Evolutionary conservation across 2,113 vertebrate genomes (phyloP).

Genomic region (Lepisosteus oculatus): DNA sequence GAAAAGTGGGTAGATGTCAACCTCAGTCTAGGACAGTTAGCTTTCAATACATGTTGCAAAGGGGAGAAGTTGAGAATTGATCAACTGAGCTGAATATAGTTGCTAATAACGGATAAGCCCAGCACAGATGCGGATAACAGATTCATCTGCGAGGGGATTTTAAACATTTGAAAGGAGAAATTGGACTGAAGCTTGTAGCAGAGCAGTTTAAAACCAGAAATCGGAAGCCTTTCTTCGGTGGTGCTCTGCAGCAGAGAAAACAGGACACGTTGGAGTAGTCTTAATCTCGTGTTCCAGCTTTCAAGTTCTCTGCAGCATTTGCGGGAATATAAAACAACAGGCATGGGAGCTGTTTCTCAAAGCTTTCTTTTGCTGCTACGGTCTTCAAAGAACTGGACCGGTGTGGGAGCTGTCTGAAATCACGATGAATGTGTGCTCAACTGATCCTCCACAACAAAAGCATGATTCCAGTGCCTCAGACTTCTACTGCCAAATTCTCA

Average conservation of each 20-base stretch:
- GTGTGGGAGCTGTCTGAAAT: conserved; percentile 30
- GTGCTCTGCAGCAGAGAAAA: not conserved
- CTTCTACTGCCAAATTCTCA: conserved; percentile 42
- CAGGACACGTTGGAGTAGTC: not conserved
- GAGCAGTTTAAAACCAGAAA: too few relatives aligned
- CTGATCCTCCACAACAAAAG: conserved; percentile 38
- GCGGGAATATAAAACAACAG: conserved; percentile 35
- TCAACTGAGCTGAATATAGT: conserved; percentile 28
- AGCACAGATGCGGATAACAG: conserved; percentile 1
- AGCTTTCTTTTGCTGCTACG: not conserved
- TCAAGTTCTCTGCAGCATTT: conserved; percentile 34
- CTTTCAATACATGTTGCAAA: conserved; percentile 35
- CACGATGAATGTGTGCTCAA: conserved; percentile 35
- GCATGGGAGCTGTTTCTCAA: conserved; percentile 8
- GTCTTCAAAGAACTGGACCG: conserved; percentile 35
- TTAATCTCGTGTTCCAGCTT: conserved; percentile 26
- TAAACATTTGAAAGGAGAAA: conserved; percentile 8
- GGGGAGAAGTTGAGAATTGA: conserved; percentile 1
- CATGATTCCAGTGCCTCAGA: conserved; percentile 43
- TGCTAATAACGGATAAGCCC: conserved; percentile 15
- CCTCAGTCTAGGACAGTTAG: conserved; percentile 37
- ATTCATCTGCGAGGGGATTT: conserved; percentile 27
- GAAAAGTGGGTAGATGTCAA: conserved; percentile 43
- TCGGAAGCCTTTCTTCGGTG: not conserved
- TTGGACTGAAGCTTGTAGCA: not conserved